Base-by-base conservation (phyloP, 2,888 invertebrate species). In the Hipparchia sbordonii region DNA sequence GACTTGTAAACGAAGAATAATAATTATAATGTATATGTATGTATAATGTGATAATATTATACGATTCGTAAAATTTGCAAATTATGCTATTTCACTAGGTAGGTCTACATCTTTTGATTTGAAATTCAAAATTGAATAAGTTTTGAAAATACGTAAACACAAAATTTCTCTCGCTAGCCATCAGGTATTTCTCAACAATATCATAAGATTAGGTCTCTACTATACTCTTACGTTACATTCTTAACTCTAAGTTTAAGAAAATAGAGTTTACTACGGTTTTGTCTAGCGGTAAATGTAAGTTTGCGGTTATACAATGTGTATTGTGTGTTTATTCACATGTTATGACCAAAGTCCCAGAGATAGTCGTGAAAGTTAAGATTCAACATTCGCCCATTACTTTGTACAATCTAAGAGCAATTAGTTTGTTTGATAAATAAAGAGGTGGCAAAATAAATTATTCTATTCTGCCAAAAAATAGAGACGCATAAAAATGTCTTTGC, bases 291-390 rank as follows among this genome's bases (percentile, higher is more conserved):
- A 74, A 67, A 74, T 57, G 52, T 66, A 75, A 69, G 46, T 67
- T 72, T 71, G 70, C 61, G 12, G 12, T 70, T 60, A 67, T 60
- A 77, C 78, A 79, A 79, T 75, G 74, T 69, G 70, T 74, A 76
- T 76, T 77, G 79, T 77, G 69, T 70, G 72, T 71, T 51, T 71
- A 68, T 79, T 80, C 81, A 80, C 74, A 76, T 79, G 82, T 82
- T 85, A 83, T 83, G 59, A 5, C 23, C 79, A 79, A 79, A 80
- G 81, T 84, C 84, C 83, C 82, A 83, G 80, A 80, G 80, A 81
- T 84, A 70, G 72, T 52, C 65, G 71, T 85, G 88, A 85, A 81
- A 81, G 82, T 81, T 82, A 81, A 68, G 68, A 68, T 68, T 80
- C 72, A 74, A 69, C 82, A 83, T 83, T 79, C 79, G 75, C 78